These are phyloP conservation scores for Fissipunctia ypsillon DNA, from an alignment of 2,888 invertebrate genomes.

Conservation along the genomic window DNA sequence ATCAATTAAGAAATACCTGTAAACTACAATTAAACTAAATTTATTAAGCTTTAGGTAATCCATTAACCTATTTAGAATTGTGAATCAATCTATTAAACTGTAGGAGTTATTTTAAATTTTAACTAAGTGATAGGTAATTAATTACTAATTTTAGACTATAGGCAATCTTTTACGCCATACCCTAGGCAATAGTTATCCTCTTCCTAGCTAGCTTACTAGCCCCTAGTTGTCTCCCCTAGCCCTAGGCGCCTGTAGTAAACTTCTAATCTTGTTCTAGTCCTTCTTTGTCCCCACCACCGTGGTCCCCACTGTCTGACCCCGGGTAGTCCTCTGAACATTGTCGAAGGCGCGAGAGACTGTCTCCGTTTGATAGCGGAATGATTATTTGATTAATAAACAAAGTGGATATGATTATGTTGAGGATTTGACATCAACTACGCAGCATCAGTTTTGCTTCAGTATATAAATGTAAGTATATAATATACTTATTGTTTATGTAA, in stretches of 20 bases:
- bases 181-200: slow-evolving; percentile 13
- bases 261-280: slow-evolving; percentile 75
- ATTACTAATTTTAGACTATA: background rate
- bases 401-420: slow-evolving; percentile 65
- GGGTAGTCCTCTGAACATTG: slow-evolving; percentile 72
- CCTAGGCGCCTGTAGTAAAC: slow-evolving; percentile 65
- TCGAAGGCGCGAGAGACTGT: slow-evolving; percentile 68
- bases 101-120: background rate
- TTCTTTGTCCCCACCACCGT: slow-evolving; percentile 64
- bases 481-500: slow-evolving; percentile 27
- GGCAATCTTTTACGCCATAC: too few relatives aligned
- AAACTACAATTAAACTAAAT: slow-evolving; percentile 18
- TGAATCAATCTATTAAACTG: background rate
- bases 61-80: slow-evolving; percentile 10
- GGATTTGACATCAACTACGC: slow-evolving; percentile 64
- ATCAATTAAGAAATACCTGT: slow-evolving; percentile 34
- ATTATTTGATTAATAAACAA: slow-evolving; percentile 44
- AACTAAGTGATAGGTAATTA: too few relatives aligned
- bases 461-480: slow-evolving; percentile 64
- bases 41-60: slow-evolving; percentile 6
- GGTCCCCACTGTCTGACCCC: slow-evolving; percentile 71
- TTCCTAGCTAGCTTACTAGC: slow-evolving; percentile 31
- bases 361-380: slow-evolving; percentile 33
- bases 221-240: slow-evolving; percentile 30
- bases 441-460: slow-evolving; percentile 55